Evolutionary conservation across 2,888 invertebrate genomes (phyloP).

Genomic region (Idaea straminata): DNA sequence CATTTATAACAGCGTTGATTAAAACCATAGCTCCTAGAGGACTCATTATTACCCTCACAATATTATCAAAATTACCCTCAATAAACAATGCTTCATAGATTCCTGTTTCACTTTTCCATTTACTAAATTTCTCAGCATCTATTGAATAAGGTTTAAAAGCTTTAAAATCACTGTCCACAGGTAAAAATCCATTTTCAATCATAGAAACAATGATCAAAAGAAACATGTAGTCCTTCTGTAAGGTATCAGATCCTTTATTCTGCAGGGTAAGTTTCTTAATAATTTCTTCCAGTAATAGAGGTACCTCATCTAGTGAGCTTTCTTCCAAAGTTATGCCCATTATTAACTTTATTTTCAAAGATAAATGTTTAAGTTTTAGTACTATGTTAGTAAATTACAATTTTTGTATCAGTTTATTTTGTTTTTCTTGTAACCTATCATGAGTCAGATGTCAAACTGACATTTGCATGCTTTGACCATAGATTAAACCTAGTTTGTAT

Average conservation of each 20-base stretch:
- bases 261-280: constrained; percentile 41
- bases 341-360: not conserved
- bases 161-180: constrained; percentile 37
- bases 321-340: constrained; percentile 58
- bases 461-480: not conserved
- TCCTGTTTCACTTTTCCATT: constrained; percentile 50
- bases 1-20: constrained; percentile 56
- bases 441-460: constrained; percentile 1
- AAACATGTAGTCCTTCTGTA: constrained; percentile 63
- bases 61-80: constrained; percentile 45
- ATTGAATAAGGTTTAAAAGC: constrained; percentile 36
- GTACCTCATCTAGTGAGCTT: constrained; percentile 53
- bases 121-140: constrained; percentile 37
- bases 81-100: constrained; percentile 52
- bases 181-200: constrained; percentile 64
- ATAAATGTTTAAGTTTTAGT: not conserved
- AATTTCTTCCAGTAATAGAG: constrained; percentile 48
- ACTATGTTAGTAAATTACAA: not conserved
- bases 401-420: not conserved
- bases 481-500: not conserved
- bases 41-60: constrained; percentile 57
- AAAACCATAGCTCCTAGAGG: constrained; percentile 57
- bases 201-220: constrained; percentile 56
- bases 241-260: constrained; percentile 43
- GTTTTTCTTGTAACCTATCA: not conserved